Percentiles rank a stretch among this genome's conserved stretches.
Evolutionary conservation across 92 coral and sea anemone species (phyloP).

Genomic region (Blastomussa wellsi): DNA sequence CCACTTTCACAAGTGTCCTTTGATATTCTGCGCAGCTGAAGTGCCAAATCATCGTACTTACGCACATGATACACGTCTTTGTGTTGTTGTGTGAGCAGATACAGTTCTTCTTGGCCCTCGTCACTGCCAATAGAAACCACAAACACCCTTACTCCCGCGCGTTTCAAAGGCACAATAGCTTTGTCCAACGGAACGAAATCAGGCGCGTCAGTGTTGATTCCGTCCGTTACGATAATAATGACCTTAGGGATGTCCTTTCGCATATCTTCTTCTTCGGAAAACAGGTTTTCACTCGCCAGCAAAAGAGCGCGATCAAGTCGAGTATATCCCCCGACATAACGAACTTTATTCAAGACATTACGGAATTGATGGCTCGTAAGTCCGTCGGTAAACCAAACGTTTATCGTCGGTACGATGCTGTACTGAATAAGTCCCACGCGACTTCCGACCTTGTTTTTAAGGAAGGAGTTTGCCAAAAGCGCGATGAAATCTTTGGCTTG

Average conservation of each 20-base stretch:
- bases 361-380: slow-evolving; percentile 40
- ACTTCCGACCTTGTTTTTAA: slow-evolving; percentile 47
- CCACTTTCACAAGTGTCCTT: slow-evolving; percentile 56
- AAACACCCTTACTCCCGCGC: slow-evolving; percentile 57
- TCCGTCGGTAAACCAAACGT: slow-evolving; percentile 42
- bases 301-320: slow-evolving; percentile 70
- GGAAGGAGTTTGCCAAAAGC: slow-evolving; percentile 60
- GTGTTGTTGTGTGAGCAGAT: slow-evolving; percentile 40
- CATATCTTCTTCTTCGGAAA: slow-evolving; percentile 15
- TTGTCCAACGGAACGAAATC: slow-evolving; percentile 37
- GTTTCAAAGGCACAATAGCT: slow-evolving; percentile 56
- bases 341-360: slow-evolving; percentile 41
- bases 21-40: slow-evolving; percentile 50
- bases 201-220: slow-evolving; percentile 29
- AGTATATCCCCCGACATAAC: slow-evolving; percentile 43
- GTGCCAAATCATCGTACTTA: slow-evolving; percentile 44
- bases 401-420: slow-evolving; percentile 57
- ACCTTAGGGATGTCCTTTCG: slow-evolving; percentile 27
- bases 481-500: slow-evolving; percentile 69
- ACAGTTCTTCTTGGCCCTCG: slow-evolving; percentile 31
- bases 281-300: slow-evolving; percentile 57
- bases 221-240: slow-evolving; percentile 41
- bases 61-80: slow-evolving; percentile 35
- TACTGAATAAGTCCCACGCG: slow-evolving; percentile 64
- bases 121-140: slow-evolving; percentile 57